Base-by-base conservation (phyloP, 2,888 invertebrate genomes). In the Drosophila ustulata region DNA sequence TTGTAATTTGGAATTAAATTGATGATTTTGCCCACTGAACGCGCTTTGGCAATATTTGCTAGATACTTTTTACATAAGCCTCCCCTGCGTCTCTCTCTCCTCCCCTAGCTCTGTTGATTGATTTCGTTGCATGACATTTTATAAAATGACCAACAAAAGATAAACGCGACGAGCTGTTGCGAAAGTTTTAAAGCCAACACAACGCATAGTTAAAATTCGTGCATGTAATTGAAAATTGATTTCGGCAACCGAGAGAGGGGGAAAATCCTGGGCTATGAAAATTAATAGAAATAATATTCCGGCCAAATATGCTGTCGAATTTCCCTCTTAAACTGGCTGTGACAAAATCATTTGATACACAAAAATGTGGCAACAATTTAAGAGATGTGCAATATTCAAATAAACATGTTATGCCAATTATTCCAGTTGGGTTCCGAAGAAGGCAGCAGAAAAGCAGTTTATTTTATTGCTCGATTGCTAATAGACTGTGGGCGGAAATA, bases 1-100 rank as follows among this genome's bases (percentile, higher is more conserved):
- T 85, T 85, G 85, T 75, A 87, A 87, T 80, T 89, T 72, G 58
- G 73, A 83, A 88, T 88, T 78, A 78, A 84, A 84, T 88, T 88
- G 77, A 83, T 84, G 87, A 73, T 66, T 63, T 63, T 46, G n/a
- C 28, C 32, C 51, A 26, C 50, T 55, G 63, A 28, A 53, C 46
- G 72, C 55, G 63, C 63, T 56, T 57, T 51, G 56, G 34, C 59
- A 61, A 64, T 70, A 65, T 75, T 65, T 65, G 55, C 59, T 37
- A 56, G 63, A 64, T 69, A 57, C 45, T 63, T 52, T 55, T 52
- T 46, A 57, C 39, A 11, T 41, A 11, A 41, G 23, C 34, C 32
- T 3, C 28, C 11, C n/a, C 18, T 5, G 6, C 46, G 26, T 3
- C 4, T 30, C 3, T 46, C 37, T 7, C 18, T 18, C 18, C 7